Conservation (phyloP, 2,113 vertebrate species). For the Perca fluviatilis region DNA sequence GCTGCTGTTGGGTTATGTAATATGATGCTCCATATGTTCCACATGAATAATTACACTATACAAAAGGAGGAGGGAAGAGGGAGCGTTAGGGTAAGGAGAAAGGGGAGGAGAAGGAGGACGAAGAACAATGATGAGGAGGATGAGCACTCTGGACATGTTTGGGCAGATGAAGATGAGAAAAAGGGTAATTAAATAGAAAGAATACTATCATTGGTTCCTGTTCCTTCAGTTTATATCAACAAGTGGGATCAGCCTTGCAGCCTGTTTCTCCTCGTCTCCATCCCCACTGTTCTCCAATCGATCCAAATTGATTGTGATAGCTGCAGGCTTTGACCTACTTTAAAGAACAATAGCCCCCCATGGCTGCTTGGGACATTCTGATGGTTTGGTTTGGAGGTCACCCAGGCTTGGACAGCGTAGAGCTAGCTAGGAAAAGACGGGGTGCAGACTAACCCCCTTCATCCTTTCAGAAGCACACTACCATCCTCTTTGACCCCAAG, state of each 20-base stretch:
- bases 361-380: conserved; percentile 72
- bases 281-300: conserved; percentile 73
- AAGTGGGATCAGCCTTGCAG: conserved; percentile 77
- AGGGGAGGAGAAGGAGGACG: conserved; percentile 21
- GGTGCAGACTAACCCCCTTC: conserved; percentile 40
- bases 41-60: conserved; percentile 75
- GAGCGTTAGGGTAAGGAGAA: conserved; percentile 36
- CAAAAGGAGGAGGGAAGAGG: conserved; percentile 51
- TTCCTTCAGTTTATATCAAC: conserved; percentile 76
- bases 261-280: conserved; percentile 45
- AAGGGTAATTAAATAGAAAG: conserved; percentile 47
- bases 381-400: conserved; percentile 84
- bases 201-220: conserved; percentile 74
- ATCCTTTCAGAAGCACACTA: conserved; percentile 47
- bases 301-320: conserved; percentile 82
- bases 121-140: conserved; percentile 49
- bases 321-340: conserved; percentile 88
- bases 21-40: conserved; percentile 81
- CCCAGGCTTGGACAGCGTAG: conserved; percentile 43
- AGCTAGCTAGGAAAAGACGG: conserved; percentile 28
- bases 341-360: conserved; percentile 86
- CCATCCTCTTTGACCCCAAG: conserved; percentile 53
- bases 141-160: conserved; percentile 31
- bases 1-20: conserved; percentile 81
- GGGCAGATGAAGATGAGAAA: conserved; percentile 43